Evolutionary conservation across 2,797 vertebrate genomes (phyloP), one percentile per base, ranked within the genome.

Genomic region (Clarias platycephalus): DNA sequence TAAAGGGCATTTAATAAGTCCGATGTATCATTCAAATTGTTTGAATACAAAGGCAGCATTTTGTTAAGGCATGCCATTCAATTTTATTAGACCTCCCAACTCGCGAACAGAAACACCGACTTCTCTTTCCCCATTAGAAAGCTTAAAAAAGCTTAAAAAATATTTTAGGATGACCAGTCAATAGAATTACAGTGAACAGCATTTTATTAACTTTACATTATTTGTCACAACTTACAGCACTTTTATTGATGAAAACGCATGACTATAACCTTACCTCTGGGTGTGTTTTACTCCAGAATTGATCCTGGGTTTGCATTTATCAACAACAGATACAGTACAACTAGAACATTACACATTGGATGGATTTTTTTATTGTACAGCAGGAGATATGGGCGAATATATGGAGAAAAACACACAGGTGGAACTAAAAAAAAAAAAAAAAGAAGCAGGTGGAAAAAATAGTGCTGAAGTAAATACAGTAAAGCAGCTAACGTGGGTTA

Each of bases 291-390:
- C 94, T 96, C 96, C 96, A 95, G 91, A 95, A 96, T 93, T 94
- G 93, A 92, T 97, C 96, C 96, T 97, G 91, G 93, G 92, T 91
- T 92, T 93, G 95, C 95, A 92, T 94, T 94, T 91, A 93, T 88
- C 89, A 93, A 94, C 88, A 93, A 91, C 91, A 92, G 92, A 93
- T 86, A 91, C 68, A 83, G 93, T 86, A 91, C 68, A 83, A 57
- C 89, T 31, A 90, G 68, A 84, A 79, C 37, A 86, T 87, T 64
- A 89, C 67, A 86, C 82, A 84, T 31, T 81, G 70, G 22, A 63
- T 70, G 81, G 15, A 83, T 40, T 40, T 40, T 26, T 58, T 57
- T 74, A 84, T 31, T 81, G n/a, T 44, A 78, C 70, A 24, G 66
- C 37, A 40, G 57, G 31, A 77, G 70, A 22, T 82, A 85, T 16